A percentile compares a stretch with the other conserved stretches of the same genome.
Conservation (phyloP, 1,140 invertebrate genomes). For the Myzus persicae region DNA sequence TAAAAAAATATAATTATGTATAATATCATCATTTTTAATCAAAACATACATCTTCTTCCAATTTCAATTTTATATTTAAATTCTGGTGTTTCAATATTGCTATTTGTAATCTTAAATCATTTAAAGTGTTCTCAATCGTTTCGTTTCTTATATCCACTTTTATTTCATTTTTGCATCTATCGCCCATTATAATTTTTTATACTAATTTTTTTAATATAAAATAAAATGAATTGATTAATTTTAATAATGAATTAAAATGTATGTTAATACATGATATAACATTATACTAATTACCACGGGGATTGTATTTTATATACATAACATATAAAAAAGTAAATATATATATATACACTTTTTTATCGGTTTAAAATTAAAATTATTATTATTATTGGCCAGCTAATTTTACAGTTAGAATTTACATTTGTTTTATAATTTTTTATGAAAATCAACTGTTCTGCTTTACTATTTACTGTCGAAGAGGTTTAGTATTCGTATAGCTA, state of each 20-base stretch:
- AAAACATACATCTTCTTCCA: background rate
- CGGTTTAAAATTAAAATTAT: background rate
- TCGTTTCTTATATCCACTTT: background rate
- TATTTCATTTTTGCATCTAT: background rate
- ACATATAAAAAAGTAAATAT: too few species aligned
- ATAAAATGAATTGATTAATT: background rate
- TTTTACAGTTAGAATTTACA: background rate
- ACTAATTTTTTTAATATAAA: background rate
- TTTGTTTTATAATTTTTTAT: background rate
- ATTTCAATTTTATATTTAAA: background rate
- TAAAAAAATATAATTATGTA: background rate
- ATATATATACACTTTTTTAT: background rate
- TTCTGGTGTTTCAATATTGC: background rate
- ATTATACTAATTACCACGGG: background rate
- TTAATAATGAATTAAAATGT: background rate
- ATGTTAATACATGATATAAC: background rate
- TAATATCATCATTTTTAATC: background rate
- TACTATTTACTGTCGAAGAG: too few species aligned
- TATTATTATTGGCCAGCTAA: background rate
- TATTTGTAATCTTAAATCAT: background rate
- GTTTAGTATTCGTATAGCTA: too few species aligned
- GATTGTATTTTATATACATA: background rate
- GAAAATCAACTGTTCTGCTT: too few species aligned
- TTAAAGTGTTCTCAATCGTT: background rate
- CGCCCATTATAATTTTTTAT: background rate